A percentile compares a stretch with the other conserved stretches of the same genome.
Conservation (phyloP, 2,113 vertebrate species). For the Neogobius melanostomus region DNA sequence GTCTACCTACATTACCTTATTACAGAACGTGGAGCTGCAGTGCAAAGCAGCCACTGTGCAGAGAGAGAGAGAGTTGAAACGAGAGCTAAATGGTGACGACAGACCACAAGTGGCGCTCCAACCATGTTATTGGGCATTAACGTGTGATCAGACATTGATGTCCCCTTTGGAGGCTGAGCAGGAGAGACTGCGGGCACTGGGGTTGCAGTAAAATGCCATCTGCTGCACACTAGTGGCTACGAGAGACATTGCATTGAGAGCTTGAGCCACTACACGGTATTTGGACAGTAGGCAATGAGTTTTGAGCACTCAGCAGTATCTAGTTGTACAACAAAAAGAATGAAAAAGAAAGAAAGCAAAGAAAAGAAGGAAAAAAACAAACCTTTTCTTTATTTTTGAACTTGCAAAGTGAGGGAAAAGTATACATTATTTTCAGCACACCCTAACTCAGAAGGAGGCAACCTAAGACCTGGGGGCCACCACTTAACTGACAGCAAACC, state of each 20-base stretch:
- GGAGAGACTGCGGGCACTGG: constrained; percentile 25
- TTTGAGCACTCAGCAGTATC: constrained; percentile 23
- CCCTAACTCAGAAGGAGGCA: too few relatives aligned
- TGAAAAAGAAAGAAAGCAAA: constrained; percentile 4
- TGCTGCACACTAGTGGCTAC: constrained; percentile 62
- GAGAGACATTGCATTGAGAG: constrained; percentile 35
- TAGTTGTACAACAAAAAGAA: constrained; percentile 15
- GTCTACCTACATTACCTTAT: constrained; percentile 45
- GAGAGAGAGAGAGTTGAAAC: constrained; percentile 30
- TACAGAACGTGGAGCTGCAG: constrained; percentile 53
- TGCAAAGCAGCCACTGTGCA: constrained; percentile 32
- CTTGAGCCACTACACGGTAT: not conserved
- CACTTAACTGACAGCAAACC: too few relatives aligned
- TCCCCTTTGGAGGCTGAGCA: not conserved
- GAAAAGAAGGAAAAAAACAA: too few relatives aligned
- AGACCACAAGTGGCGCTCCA: constrained; percentile 22
- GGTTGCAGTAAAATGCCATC: constrained; percentile 13
- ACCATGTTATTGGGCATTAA: constrained; percentile 40
- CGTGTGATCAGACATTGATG: constrained; percentile 19
- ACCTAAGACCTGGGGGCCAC: too few relatives aligned
- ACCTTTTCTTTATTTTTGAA: too few relatives aligned
- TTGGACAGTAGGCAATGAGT: not conserved
- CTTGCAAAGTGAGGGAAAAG: too few relatives aligned
- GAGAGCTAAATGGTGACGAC: constrained; percentile 24
- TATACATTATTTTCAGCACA: too few relatives aligned